Evolutionary conservation across 2,888 invertebrate species (phyloP).

Genomic region (Lochmaea crataegi): DNA sequence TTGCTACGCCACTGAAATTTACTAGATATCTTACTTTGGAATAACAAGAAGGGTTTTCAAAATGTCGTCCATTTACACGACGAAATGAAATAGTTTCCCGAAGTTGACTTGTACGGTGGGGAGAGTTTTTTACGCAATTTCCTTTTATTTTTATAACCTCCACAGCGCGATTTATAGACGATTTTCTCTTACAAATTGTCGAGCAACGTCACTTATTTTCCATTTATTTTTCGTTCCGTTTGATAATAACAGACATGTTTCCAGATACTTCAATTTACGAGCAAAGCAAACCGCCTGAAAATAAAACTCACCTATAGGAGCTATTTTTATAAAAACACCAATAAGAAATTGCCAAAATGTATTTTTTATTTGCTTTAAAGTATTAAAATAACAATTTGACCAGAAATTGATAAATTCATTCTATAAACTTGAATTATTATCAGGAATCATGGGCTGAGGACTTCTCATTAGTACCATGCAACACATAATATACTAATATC

Average conservation of each 20-base stretch:
- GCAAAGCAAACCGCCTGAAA: neutral
- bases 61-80: slow-evolving; percentile 13
- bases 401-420: too few relatives aligned
- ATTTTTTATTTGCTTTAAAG: too few relatives aligned
- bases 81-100: slow-evolving; percentile 8
- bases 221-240: neutral
- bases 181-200: neutral
- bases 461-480: too few relatives aligned
- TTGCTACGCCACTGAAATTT: slow-evolving; percentile 16
- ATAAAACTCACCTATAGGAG: neutral
- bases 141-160: slow-evolving; percentile 16
- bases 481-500: too few relatives aligned
- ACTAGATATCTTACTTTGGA: slow-evolving; percentile 12
- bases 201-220: neutral
- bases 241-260: neutral
- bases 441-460: too few relatives aligned
- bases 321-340: neutral
- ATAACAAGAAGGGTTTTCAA: slow-evolving; percentile 26
- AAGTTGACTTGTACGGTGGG: slow-evolving; percentile 24
- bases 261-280: neutral
- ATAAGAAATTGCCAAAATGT: neutral
- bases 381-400: too few relatives aligned
- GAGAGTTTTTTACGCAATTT: slow-evolving; percentile 15
- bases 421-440: too few relatives aligned
- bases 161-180: neutral